Conservation (phyloP, 2,113 vertebrate species). For the Neolamprologus sp. region DNA sequence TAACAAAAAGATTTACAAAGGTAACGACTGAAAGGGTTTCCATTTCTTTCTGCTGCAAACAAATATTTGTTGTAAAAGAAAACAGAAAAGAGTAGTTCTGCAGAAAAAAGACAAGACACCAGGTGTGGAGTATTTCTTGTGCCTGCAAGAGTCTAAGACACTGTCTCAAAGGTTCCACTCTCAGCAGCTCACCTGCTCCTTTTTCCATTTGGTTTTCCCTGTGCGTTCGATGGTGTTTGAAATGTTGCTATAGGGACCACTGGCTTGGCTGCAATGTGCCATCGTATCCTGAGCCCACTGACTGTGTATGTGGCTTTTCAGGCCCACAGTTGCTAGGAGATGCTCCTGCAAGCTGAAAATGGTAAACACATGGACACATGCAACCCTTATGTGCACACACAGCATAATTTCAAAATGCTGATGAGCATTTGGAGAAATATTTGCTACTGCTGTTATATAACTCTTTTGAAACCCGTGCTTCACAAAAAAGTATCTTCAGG, state of each 20-base stretch:
- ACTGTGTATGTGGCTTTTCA: conserved; percentile 52
- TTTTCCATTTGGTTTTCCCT: conserved; percentile 21
- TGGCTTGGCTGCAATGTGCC: conserved; percentile 31
- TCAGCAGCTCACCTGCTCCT: conserved; percentile 10
- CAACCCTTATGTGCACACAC: conserved; percentile 22
- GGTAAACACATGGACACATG: conserved; percentile 48
- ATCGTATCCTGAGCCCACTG: conserved; percentile 40
- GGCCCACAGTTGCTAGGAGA: conserved; percentile 62
- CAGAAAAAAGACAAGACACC: not conserved
- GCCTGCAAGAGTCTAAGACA: not conserved
- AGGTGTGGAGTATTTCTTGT: not conserved
- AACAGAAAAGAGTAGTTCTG: not conserved
- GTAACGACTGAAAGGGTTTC: not conserved
- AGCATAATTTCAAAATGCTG: conserved; percentile 1
- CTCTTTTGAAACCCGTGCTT: not conserved
- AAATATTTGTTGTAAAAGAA: not conserved
- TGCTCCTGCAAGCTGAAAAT: conserved; percentile 36
- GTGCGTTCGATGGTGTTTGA: conserved; percentile 16
- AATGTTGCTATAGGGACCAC: conserved; percentile 60
- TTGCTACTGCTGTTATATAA: not conserved
- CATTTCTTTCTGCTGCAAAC: not conserved
- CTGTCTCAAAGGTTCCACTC: conserved; percentile 5
- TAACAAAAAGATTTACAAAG: not conserved
- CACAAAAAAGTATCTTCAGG: not conserved
- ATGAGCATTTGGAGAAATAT: conserved; percentile 1